phyloP scores from a whole-genome alignment of 2,888 invertebrate species.

The Argynnis bischoffii region DNA sequence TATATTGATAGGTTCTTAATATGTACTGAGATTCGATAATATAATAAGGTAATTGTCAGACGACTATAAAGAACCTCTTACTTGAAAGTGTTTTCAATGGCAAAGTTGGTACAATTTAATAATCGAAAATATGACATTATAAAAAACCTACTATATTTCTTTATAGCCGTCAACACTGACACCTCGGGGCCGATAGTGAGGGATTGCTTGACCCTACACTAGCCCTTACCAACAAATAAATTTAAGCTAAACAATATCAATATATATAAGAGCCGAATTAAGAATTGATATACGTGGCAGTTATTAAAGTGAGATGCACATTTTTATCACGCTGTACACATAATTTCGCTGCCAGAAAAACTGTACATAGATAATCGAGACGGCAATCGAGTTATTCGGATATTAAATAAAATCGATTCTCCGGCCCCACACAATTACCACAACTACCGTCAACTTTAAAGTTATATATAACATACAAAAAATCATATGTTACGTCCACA shows the following conservation, averaged over 20 bases:
- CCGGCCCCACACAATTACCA: too few relatives aligned
- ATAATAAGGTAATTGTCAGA: not conserved
- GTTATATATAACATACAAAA: too few relatives aligned
- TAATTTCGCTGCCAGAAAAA: too few relatives aligned
- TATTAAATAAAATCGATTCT: too few relatives aligned
- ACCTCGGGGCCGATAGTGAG: conserved; percentile 46
- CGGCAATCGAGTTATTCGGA: too few relatives aligned
- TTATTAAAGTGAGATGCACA: not conserved
- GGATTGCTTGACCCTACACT: conserved; percentile 48
- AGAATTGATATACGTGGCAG: conserved; percentile 3
- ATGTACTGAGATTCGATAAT: not conserved
- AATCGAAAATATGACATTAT: not conserved
- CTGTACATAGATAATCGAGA: too few relatives aligned
- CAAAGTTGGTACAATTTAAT: not conserved
- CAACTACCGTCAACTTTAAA: too few relatives aligned
- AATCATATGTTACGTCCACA: too few relatives aligned
- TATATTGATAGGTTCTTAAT: conserved; percentile 5
- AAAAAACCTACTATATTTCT: conserved; percentile 5
- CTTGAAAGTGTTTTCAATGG: not conserved
- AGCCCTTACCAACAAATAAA: conserved; percentile 63
- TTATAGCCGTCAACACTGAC: conserved; percentile 26
- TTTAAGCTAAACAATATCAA: conserved; percentile 63
- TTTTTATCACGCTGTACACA: not conserved
- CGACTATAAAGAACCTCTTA: not conserved
- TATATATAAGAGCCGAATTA: not conserved